These are phyloP conservation scores for Odontomachus brunneus DNA, from an alignment of 1,140 invertebrate genomes.

Conservation along the genomic window DNA sequence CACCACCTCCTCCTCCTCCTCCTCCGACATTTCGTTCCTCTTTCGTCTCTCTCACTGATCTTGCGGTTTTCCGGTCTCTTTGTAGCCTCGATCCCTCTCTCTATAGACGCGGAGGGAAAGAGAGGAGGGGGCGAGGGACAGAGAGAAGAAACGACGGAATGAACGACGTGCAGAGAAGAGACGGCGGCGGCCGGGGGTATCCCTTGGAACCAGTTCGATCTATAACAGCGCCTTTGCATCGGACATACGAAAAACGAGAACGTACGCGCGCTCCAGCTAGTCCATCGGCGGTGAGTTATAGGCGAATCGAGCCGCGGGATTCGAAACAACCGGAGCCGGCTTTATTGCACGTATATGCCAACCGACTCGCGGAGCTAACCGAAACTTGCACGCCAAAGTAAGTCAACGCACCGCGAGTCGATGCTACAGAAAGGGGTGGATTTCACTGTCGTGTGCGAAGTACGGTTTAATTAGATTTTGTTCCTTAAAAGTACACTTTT, in stretches of 20 bases:
- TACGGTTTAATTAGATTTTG: too few species aligned
- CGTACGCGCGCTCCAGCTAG: constrained; percentile 24
- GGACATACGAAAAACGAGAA: constrained; percentile 58
- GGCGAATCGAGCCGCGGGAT: constrained; percentile 42
- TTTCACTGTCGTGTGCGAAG: too few species aligned
- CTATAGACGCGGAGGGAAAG: not conserved
- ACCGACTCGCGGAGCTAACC: not conserved
- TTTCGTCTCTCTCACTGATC: constrained; percentile 10
- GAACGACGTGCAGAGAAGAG: constrained; percentile 14
- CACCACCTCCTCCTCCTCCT: not conserved
- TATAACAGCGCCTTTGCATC: constrained; percentile 68
- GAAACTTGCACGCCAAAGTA: not conserved
- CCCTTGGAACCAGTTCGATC: constrained; percentile 66
- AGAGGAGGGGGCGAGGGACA: not conserved
- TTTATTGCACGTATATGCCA: constrained; percentile 36
- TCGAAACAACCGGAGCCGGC: constrained; percentile 39
- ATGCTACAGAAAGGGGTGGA: too few species aligned
- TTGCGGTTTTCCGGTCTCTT: constrained; percentile 59
- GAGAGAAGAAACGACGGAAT: constrained; percentile 19
- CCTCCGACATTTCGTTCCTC: not conserved
- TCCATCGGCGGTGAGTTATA: constrained; percentile 51
- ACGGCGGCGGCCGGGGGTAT: constrained; percentile 29
- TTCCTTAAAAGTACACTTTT: too few species aligned
- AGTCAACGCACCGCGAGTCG: not conserved
- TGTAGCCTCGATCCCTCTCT: constrained; percentile 6